These are phyloP conservation scores for Pteria penguin DNA, from an alignment of 2,888 invertebrate species.

Conservation along the genomic window DNA sequence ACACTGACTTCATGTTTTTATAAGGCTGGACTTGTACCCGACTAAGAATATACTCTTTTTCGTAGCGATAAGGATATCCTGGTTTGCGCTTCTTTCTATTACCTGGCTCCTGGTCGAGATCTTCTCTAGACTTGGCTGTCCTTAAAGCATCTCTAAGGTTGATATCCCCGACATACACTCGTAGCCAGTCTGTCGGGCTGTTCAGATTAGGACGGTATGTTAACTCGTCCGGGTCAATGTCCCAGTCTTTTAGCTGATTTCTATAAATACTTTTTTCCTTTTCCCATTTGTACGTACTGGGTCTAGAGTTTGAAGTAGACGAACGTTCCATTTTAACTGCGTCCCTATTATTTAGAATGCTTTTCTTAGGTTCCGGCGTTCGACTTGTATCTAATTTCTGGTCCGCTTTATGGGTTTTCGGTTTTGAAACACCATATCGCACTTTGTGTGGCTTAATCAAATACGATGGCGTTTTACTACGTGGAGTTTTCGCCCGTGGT, in stretches of 20 bases:
- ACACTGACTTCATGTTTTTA: constrained; percentile 63
- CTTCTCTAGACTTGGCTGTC: background rate
- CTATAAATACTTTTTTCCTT: constrained; percentile 29
- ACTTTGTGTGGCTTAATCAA: background rate
- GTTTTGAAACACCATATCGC: background rate
- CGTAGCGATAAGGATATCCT: constrained; percentile 36
- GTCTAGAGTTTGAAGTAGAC: constrained; percentile 17
- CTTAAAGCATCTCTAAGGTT: constrained; percentile 29
- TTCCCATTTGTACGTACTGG: constrained; percentile 29
- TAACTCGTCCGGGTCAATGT: constrained; percentile 20
- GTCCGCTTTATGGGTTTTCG: constrained; percentile 3
- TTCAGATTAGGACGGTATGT: constrained; percentile 34
- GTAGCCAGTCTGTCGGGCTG: constrained; percentile 35
- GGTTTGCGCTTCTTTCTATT: constrained; percentile 5
- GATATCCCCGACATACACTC: constrained; percentile 34
- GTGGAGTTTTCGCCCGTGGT: constrained; percentile 6
- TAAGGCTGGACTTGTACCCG: constrained; percentile 60
- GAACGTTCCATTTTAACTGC: constrained; percentile 13
- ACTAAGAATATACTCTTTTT: constrained; percentile 58
- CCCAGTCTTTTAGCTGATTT: constrained; percentile 22
- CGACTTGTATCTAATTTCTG: background rate
- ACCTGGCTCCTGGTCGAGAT: background rate
- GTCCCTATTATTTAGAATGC: constrained; percentile 22
- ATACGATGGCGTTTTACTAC: background rate
- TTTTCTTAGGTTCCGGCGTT: constrained; percentile 9